phyloP scores from a whole-genome alignment of 2,888 invertebrate species.

The Idaea aversata region DNA sequence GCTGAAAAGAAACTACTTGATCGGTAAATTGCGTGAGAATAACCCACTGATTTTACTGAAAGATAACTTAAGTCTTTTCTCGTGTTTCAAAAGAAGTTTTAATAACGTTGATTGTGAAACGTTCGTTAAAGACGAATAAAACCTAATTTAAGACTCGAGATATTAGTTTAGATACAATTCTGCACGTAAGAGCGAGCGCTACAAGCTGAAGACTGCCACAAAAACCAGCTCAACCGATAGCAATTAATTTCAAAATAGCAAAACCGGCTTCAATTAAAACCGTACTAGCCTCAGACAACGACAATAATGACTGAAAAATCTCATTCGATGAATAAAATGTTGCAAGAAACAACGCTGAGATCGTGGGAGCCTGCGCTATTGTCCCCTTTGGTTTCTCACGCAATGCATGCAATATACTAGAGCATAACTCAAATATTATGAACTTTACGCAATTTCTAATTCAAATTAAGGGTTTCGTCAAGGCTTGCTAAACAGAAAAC shows the following conservation, averaged over 20 bases:
- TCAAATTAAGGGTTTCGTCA: slow-evolving; percentile 26
- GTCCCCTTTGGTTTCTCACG: slow-evolving; percentile 68
- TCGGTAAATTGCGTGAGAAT: slow-evolving; percentile 23
- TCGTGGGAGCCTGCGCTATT: slow-evolving; percentile 66
- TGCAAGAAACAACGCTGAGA: slow-evolving; percentile 68
- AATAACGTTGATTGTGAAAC: neutral
- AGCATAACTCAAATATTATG: slow-evolving; percentile 58
- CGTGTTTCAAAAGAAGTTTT: neutral
- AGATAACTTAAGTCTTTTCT: neutral
- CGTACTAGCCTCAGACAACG: slow-evolving; percentile 38
- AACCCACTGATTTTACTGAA: neutral
- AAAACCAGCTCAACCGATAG: slow-evolving; percentile 22
- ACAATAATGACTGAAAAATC: slow-evolving; percentile 41
- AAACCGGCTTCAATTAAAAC: slow-evolving; percentile 39
- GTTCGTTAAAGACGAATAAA: neutral
- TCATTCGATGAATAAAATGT: slow-evolving; percentile 48
- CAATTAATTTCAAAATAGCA: slow-evolving; percentile 33
- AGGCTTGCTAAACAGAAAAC: slow-evolving; percentile 25
- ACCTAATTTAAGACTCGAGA: neutral
- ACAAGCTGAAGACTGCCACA: neutral
- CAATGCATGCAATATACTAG: slow-evolving; percentile 62
- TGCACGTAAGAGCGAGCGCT: neutral
- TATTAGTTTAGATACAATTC: neutral
- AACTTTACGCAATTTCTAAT: slow-evolving; percentile 44
- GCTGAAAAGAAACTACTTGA: slow-evolving; percentile 27